A percentile compares a stretch with the other conserved stretches of the same genome.
Conservation (phyloP, 2,113 vertebrate genomes). For the Prionailurus viverrinus region DNA sequence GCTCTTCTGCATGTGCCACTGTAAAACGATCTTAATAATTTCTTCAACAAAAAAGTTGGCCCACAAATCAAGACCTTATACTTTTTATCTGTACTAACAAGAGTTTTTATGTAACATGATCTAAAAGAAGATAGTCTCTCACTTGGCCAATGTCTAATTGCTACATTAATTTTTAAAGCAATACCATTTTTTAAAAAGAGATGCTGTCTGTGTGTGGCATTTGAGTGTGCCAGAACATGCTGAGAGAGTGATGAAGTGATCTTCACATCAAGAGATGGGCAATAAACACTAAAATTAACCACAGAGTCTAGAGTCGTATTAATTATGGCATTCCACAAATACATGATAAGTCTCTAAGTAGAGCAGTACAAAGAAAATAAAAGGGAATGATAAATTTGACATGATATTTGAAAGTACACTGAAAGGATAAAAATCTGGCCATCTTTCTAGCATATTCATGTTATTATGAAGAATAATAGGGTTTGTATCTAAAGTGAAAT, state of each 20-base stretch:
- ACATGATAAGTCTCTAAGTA: background rate
- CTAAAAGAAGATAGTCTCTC: constrained; percentile 41
- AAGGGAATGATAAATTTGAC: background rate
- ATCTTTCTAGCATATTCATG: background rate
- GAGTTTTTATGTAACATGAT: background rate
- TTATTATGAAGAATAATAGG: background rate
- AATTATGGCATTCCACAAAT: constrained; percentile 35
- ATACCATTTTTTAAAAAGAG: background rate
- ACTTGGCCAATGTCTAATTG: constrained; percentile 30
- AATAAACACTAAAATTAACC: constrained; percentile 53
- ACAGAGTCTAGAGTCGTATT: background rate
- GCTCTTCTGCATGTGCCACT: background rate
- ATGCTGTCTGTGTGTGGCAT: constrained; percentile 31
- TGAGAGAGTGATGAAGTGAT: constrained; percentile 34
- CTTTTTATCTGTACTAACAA: constrained; percentile 34
- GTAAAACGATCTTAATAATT: background rate
- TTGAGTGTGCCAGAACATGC: background rate
- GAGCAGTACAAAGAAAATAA: background rate
- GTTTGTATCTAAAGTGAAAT: background rate
- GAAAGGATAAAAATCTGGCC: background rate
- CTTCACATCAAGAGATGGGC: constrained; percentile 15
- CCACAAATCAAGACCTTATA: constrained; percentile 21
- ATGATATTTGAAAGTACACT: constrained; percentile 37
- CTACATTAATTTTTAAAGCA: constrained; percentile 62
- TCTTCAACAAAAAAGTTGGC: background rate